These are phyloP conservation scores for Wasmannia auropunctata DNA, from an alignment of 1,140 invertebrate species.

Conservation along the genomic window DNA sequence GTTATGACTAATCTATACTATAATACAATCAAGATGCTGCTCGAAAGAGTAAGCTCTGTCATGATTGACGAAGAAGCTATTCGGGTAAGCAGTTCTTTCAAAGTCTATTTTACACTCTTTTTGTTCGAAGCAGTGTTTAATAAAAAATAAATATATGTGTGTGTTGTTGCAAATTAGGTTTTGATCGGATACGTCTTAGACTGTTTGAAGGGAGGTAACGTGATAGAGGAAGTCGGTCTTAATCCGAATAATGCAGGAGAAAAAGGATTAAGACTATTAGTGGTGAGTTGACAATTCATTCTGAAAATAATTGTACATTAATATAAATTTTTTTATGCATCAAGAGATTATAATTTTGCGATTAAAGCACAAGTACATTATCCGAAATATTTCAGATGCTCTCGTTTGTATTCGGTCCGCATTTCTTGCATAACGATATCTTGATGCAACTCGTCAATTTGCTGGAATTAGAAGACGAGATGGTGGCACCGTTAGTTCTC, in stretches of 20 bases:
- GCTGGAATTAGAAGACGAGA: conserved; percentile 92
- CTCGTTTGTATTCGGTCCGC: conserved; percentile 96
- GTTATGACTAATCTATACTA: conserved; percentile 98
- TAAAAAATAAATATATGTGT: neutral
- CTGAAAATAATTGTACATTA: conserved; percentile 3
- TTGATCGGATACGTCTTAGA: conserved; percentile 85
- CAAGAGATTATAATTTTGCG: conserved; percentile 37
- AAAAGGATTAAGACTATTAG: conserved; percentile 92
- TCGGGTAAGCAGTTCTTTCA: conserved; percentile 82
- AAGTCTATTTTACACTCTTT: neutral
- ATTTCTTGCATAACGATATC: conserved; percentile 95
- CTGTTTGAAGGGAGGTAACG: conserved; percentile 89
- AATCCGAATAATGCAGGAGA: conserved; percentile 93
- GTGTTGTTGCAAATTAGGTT: conserved; percentile 77
- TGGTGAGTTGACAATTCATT: conserved; percentile 82
- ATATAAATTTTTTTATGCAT: conserved; percentile 25
- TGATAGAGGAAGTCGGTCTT: conserved; percentile 91
- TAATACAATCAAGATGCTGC: conserved; percentile 97
- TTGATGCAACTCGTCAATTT: conserved; percentile 92
- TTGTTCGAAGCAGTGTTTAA: conserved; percentile 28
- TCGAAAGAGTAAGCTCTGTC: conserved; percentile 97
- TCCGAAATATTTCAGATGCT: conserved; percentile 86
- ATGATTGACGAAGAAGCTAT: conserved; percentile 97
- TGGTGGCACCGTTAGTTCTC: conserved; percentile 92
- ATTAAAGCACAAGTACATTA: conserved; percentile 1